A percentile compares a stretch with the other conserved stretches of the same genome.
Evolutionary conservation across 2,113 vertebrate species (phyloP).

Genomic region (Thymallus thymallus): DNA sequence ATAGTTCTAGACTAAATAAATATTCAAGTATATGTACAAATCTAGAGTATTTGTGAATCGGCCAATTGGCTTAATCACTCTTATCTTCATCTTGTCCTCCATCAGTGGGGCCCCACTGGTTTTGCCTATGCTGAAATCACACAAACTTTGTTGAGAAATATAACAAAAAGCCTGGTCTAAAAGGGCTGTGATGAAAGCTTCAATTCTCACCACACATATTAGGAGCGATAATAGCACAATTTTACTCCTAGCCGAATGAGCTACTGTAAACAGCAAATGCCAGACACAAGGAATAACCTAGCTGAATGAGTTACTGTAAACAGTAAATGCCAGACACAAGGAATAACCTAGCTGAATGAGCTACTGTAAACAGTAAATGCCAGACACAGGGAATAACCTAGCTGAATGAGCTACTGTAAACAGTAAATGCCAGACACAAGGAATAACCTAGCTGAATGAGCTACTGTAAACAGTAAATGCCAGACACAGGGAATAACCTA

Average conservation of each 20-base stretch:
- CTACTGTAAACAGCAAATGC: not conserved
- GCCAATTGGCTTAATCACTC: constrained; percentile 9
- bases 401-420: not conserved
- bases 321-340: not conserved
- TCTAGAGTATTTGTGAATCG: constrained; percentile 7
- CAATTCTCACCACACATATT: not conserved
- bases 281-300: not conserved
- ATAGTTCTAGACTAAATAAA: constrained; percentile 30
- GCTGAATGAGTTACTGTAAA: not conserved
- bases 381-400: not conserved
- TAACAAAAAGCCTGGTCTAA: not conserved
- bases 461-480: too few species aligned
- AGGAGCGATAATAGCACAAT: not conserved
- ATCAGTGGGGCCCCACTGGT: constrained; percentile 14
- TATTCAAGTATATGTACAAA: constrained; percentile 26
- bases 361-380: too few species aligned
- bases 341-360: too few species aligned
- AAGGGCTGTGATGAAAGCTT: not conserved
- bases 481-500: not conserved
- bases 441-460: too few species aligned
- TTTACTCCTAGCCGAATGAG: not conserved
- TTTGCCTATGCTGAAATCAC: constrained; percentile 25
- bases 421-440: not conserved
- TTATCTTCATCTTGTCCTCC: not conserved
- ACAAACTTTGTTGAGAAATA: not conserved